phyloP scores from a whole-genome alignment of 2,113 vertebrate genomes.

The Nannospalax galili region DNA sequence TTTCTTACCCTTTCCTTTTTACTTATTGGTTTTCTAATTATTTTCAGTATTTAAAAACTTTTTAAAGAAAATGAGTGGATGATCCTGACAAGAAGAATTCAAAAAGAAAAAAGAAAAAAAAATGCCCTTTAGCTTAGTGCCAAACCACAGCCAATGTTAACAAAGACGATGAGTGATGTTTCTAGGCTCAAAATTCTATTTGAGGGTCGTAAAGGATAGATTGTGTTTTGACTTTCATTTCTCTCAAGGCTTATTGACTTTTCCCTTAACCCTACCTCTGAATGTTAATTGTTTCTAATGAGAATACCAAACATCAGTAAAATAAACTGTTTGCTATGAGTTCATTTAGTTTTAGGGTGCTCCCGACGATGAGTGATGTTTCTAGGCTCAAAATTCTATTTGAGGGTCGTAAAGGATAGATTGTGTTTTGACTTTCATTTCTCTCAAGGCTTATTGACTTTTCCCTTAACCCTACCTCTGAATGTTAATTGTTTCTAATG shows the following conservation, averaged over 20 bases:
- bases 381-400: constrained; percentile 49
- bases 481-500: constrained; percentile 74
- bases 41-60: background rate
- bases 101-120: constrained; percentile 65
- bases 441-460: constrained; percentile 71
- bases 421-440: constrained; percentile 65
- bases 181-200: constrained; percentile 49
- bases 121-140: background rate
- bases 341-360: background rate
- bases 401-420: constrained; percentile 60
- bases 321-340: constrained; percentile 53
- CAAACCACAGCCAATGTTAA: constrained; percentile 33
- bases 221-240: constrained; percentile 65
- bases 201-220: constrained; percentile 60
- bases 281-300: constrained; percentile 74
- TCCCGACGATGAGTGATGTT: background rate
- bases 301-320: constrained; percentile 66
- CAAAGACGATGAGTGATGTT: constrained; percentile 2
- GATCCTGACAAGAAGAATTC: constrained; percentile 1
- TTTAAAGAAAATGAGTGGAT: constrained; percentile 46
- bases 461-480: constrained; percentile 63
- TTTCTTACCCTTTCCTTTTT: background rate
- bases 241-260: constrained; percentile 71
- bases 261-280: constrained; percentile 63
- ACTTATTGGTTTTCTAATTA: constrained; percentile 18